Evolutionary conservation across 2,113 vertebrate genomes (phyloP).

Genomic region (Xiphias gladius): DNA sequence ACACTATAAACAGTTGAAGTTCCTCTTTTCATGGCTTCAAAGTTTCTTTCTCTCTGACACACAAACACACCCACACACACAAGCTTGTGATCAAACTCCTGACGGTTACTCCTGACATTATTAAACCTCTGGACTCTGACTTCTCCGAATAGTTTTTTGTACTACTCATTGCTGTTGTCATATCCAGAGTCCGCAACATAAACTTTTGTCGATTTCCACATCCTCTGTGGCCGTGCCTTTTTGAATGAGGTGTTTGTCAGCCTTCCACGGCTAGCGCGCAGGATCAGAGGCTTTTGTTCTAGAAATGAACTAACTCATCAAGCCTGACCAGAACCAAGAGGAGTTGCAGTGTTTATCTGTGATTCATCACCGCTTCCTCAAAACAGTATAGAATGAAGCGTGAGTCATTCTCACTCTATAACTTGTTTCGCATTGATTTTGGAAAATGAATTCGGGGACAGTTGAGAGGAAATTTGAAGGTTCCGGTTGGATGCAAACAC

Average conservation of each 20-base stretch:
- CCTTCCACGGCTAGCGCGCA: not conserved
- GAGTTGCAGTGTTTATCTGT: not conserved
- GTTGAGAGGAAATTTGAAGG: not conserved
- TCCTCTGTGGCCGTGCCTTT: not conserved
- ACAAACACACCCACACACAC: not conserved
- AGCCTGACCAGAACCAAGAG: not conserved
- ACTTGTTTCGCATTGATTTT: not conserved
- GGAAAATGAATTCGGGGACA: not conserved
- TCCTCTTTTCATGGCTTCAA: conserved; percentile 11
- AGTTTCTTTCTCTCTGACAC: not conserved
- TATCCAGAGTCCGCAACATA: not conserved
- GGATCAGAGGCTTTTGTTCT: not conserved
- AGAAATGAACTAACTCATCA: not conserved
- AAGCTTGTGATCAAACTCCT: not conserved
- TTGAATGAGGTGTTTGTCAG: not conserved
- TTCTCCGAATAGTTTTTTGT: too few relatives aligned
- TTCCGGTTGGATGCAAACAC: not conserved
- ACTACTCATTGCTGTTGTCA: too few relatives aligned
- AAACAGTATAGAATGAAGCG: too few relatives aligned
- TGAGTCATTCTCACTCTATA: not conserved
- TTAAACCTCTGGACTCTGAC: not conserved
- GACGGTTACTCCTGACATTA: not conserved
- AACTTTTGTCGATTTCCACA: not conserved
- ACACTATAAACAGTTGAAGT: not conserved
- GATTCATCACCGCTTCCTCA: not conserved